phyloP scores from a whole-genome alignment of 2,113 vertebrate genomes.

The Sitta europaea region DNA sequence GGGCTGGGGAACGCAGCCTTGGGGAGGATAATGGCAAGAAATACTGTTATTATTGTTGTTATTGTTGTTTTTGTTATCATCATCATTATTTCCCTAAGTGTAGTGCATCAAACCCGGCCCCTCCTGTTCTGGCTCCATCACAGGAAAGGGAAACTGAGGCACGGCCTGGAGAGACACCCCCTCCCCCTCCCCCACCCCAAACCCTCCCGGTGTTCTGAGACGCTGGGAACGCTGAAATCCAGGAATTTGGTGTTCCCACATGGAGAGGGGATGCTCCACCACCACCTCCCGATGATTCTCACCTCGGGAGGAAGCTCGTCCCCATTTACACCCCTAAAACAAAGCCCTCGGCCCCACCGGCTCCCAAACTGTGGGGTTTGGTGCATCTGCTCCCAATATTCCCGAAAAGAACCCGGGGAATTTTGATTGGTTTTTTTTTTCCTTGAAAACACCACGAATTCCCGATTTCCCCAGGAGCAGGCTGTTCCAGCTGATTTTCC shows the following conservation, averaged over 20 bases:
- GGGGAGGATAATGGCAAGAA: too few relatives aligned
- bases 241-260: not conserved
- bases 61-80: not conserved
- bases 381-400: fast-evolving
- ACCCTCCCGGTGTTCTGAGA: too few relatives aligned
- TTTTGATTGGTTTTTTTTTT: fast-evolving
- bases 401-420: fast-evolving
- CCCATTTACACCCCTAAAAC: not conserved
- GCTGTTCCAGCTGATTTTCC: too few relatives aligned
- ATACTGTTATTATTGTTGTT: too few relatives aligned
- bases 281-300: fast-evolving
- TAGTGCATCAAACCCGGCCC: not conserved
- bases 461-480: fast-evolving
- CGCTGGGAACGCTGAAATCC: fast-evolving
- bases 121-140: not conserved
- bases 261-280: not conserved
- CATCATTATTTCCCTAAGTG: not conserved
- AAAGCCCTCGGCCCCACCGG: fast-evolving
- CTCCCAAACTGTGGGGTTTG: fast-evolving
- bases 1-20: not conserved
- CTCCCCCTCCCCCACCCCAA: too few relatives aligned
- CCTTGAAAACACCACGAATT: not conserved
- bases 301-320: not conserved
- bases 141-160: conserved; percentile 4
- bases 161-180: fast-evolving